phyloP scores from a whole-genome alignment of 1,140 invertebrate species.

The Plutomurus gul region DNA sequence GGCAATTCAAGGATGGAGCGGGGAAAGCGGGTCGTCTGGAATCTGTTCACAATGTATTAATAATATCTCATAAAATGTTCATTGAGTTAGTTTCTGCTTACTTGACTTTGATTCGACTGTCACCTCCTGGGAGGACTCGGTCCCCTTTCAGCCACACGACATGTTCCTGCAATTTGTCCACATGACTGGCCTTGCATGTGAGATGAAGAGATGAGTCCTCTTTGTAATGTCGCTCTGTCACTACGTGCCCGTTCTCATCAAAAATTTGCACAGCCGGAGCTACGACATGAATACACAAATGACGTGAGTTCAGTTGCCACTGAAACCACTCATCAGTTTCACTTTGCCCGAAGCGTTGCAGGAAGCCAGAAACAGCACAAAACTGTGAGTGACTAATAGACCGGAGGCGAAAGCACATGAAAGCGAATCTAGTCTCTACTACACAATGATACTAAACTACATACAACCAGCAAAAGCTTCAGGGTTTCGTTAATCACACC shows the following conservation, averaged over 20 bases:
- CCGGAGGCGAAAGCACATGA: too few species aligned
- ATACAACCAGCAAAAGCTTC: too few species aligned
- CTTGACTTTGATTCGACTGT: conserved; percentile 54
- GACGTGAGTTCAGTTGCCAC: background rate
- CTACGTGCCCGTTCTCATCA: conserved; percentile 68
- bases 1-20: background rate
- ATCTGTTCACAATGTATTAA: conserved; percentile 7
- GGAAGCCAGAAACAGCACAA: too few species aligned
- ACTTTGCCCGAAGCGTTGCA: background rate
- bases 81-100: conserved; percentile 40
- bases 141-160: conserved; percentile 50
- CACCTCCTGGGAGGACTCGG: conserved; percentile 43
- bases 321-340: background rate
- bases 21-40: background rate
- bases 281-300: conserved; percentile 55
- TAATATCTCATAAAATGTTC: background rate
- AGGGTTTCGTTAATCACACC: too few species aligned
- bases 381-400: too few species aligned
- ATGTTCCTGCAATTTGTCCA: conserved; percentile 56
- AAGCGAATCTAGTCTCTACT: too few species aligned
- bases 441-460: too few species aligned
- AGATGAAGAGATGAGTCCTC: conserved; percentile 72
- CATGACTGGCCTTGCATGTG: conserved; percentile 64
- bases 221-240: conserved; percentile 71
- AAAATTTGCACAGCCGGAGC: conserved; percentile 70